Conservation (phyloP, 1,140 invertebrate species). For the Hyles vespertilio region DNA sequence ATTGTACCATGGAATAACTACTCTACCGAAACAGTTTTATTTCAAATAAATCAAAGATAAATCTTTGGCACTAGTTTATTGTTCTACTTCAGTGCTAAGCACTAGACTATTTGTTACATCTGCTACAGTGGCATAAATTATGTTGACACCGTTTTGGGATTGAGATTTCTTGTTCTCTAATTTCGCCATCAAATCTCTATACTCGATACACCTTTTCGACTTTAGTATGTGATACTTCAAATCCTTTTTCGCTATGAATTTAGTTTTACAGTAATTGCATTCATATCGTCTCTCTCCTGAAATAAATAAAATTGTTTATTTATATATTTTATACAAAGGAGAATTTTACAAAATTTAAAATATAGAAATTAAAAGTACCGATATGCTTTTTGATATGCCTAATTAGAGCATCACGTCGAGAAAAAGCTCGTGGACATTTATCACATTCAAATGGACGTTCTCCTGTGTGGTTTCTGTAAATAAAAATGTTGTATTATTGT, state of each 20-base stretch:
- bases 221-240: slow-evolving; percentile 32
- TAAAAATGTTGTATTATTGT: background rate
- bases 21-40: too few relatives aligned
- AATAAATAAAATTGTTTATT: slow-evolving; percentile 13
- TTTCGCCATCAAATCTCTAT: background rate
- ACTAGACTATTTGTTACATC: too few relatives aligned
- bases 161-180: background rate
- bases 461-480: slow-evolving; percentile 60
- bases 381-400: slow-evolving; percentile 53
- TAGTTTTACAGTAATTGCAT: slow-evolving; percentile 51
- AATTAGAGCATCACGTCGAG: slow-evolving; percentile 41
- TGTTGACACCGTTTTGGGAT: background rate
- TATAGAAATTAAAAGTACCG: slow-evolving; percentile 20
- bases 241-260: slow-evolving; percentile 25
- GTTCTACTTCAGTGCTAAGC: too few relatives aligned
- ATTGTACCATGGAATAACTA: too few relatives aligned
- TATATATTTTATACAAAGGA: too few relatives aligned
- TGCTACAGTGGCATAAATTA: too few relatives aligned
- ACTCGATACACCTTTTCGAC: background rate
- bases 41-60: too few relatives aligned
- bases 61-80: too few relatives aligned
- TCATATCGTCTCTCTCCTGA: slow-evolving; percentile 70
- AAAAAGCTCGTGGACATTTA: slow-evolving; percentile 35
- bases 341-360: too few relatives aligned
- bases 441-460: slow-evolving; percentile 54